Conservation (phyloP, 2,113 vertebrate species). For the Capreolus pygargus region DNA sequence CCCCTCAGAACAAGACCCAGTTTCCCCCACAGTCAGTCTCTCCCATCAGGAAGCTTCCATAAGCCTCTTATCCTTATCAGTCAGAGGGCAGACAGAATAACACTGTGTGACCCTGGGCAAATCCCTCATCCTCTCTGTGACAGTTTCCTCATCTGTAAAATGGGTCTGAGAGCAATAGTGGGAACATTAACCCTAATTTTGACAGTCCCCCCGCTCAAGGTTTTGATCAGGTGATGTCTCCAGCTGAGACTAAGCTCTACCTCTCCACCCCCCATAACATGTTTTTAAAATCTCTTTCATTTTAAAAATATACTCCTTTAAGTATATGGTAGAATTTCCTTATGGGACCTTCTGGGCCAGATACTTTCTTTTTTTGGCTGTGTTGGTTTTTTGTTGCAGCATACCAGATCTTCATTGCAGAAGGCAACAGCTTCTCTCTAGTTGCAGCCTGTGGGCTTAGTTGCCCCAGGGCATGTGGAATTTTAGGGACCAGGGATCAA, state of each 20-base stretch:
- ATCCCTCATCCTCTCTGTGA: neutral
- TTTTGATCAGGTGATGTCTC: neutral
- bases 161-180: neutral
- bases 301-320: neutral
- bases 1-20: neutral
- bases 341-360: neutral
- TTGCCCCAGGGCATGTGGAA: neutral
- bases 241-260: neutral
- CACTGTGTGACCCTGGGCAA: neutral
- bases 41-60: neutral
- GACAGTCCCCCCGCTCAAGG: neutral
- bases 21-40: neutral
- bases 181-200: neutral
- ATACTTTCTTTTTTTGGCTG: neutral
- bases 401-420: neutral
- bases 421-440: neutral
- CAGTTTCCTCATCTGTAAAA: neutral
- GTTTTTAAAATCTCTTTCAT: neutral
- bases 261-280: neutral
- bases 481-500: neutral
- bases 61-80: neutral
- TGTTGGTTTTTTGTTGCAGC: neutral
- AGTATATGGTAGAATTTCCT: neutral
- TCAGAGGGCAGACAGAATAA: neutral
- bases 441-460: neutral